Base-by-base conservation (phyloP, 2,888 invertebrate genomes). In the Drosophila atripex region DNA sequence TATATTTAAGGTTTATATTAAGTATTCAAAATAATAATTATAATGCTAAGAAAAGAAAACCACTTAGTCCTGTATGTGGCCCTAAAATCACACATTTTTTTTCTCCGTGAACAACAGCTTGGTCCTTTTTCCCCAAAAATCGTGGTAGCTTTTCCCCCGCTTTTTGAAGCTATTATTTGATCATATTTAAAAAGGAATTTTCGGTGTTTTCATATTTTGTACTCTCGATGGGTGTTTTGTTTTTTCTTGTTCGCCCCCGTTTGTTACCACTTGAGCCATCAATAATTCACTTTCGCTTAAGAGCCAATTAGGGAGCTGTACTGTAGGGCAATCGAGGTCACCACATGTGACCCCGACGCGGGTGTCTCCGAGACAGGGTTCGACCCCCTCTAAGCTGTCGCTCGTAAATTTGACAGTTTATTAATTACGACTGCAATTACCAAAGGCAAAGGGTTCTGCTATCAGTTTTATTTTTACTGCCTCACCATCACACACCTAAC, bases 151-250 rank as follows among this genome's bases (percentile, higher is more conserved):
- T 25, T 38, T n/a, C 25, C 46, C 5, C 55, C 50, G 39, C 58
- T 25, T 45, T 51, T 21, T 41, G 38, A 25, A 46, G 72, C 68
- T 59, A 82, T 87, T 82, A 85, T 85, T 87, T 82, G 85, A 85
- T 87, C 88, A 87, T 82, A 87, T 87, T 82, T 87, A 87, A 82
- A 87, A 85, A 80, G 71, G 88, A 80, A 82, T 82, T 87, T 82
- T 76, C 80, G 70, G 68, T 72, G 46, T 38, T 73, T 76, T 72
- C 50, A 53, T 41, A 39, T 69, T 41, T 45, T 55, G 43, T 35
- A 55, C 14, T 41, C 41, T 2, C 43, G 25, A 25, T 28, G 35
- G 9, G n/a, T 21, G n/a, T 50, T 30, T 50, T 30, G 25, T 50
- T n/a, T 45, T 23, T 9, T 41, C 18, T 12, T 28, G 1, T 35